Conservation (phyloP, 2,888 invertebrate genomes). For the Pycnomerus fuliginosus region DNA sequence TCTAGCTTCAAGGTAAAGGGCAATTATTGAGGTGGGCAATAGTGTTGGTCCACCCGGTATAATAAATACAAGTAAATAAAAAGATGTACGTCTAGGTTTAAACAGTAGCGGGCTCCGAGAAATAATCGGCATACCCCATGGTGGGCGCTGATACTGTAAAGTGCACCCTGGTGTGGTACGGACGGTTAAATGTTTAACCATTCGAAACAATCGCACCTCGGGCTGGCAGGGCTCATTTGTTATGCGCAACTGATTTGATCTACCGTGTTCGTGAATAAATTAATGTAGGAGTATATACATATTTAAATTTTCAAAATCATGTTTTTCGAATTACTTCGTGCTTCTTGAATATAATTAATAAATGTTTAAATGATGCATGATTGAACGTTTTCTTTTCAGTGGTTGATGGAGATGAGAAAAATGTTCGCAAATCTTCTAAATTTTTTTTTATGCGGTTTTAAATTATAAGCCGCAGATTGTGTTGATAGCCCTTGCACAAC, state of each 20-base stretch:
- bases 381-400: too few species aligned
- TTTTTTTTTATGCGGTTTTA: constrained; percentile 20
- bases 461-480: constrained; percentile 21
- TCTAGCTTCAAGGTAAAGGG: too few species aligned
- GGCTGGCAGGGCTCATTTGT: constrained; percentile 42
- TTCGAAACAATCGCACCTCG: constrained; percentile 43
- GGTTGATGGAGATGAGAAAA: too few species aligned
- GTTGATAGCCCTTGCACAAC: constrained; percentile 15
- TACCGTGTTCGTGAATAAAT: constrained; percentile 44
- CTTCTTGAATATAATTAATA: neutral
- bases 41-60: too few species aligned
- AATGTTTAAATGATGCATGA: too few species aligned
- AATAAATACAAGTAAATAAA: too few species aligned
- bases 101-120: too few species aligned
- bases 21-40: too few species aligned
- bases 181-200: constrained; percentile 38
- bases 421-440: too few species aligned
- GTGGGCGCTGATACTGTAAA: constrained; percentile 30
- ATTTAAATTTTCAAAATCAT: constrained; percentile 1
- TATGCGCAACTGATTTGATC: constrained; percentile 44
- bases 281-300: constrained; percentile 31
- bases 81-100: too few species aligned
- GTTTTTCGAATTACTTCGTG: neutral
- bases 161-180: constrained; percentile 34
- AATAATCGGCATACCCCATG: constrained; percentile 4